phyloP scores from a whole-genome alignment of 2,888 invertebrate genomes.

The Amiota communis region DNA sequence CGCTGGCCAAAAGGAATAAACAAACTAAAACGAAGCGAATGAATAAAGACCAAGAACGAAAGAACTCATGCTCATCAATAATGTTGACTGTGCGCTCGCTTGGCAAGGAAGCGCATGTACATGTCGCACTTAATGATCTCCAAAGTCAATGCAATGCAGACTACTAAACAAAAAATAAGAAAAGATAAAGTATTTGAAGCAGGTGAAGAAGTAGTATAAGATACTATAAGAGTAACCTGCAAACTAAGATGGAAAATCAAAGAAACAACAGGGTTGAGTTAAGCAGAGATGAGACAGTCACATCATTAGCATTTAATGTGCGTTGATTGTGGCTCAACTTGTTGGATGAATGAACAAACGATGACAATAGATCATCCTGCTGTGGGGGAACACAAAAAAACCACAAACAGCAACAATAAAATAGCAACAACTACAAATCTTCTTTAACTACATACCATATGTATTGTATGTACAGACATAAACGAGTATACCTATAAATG shows the following conservation, averaged over 20 bases:
- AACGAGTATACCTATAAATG: too few relatives aligned
- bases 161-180: too few relatives aligned
- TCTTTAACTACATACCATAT: neutral
- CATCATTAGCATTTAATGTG: slow-evolving; percentile 30
- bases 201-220: slow-evolving; percentile 38
- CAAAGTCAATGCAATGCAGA: slow-evolving; percentile 47
- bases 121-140: slow-evolving; percentile 62
- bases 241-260: slow-evolving; percentile 32
- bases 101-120: slow-evolving; percentile 64
- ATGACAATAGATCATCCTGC: slow-evolving; percentile 24
- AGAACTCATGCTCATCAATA: slow-evolving; percentile 48
- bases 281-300: slow-evolving; percentile 1
- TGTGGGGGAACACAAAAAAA: neutral
- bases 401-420: neutral
- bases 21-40: neutral
- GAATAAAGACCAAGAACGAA: neutral
- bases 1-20: slow-evolving; percentile 5
- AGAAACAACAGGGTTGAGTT: neutral
- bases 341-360: neutral
- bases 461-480: neutral
- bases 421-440: slow-evolving; percentile 3
- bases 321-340: slow-evolving; percentile 22
- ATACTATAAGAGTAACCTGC: neutral
- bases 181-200: slow-evolving; percentile 41
- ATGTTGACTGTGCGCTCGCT: slow-evolving; percentile 39